Base-by-base conservation (phyloP, 2,888 invertebrate genomes). In the Sipunculus nudus region DNA sequence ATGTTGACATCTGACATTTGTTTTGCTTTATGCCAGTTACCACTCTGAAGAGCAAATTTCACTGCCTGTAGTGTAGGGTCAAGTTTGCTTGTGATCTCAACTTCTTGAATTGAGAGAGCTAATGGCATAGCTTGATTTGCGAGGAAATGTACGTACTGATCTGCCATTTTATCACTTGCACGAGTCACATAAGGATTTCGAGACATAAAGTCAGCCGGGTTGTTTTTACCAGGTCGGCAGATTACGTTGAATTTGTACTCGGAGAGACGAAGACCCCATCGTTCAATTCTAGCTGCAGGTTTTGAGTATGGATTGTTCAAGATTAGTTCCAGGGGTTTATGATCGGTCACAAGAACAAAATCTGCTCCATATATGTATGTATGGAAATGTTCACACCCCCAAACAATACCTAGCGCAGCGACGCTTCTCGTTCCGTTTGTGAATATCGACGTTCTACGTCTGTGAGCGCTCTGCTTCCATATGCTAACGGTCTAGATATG, bases 321-420 rank as follows among this genome's bases (percentile, higher is more conserved):
- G 31, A 73, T 60, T 2, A 47, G 32, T n/a, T 55, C 46, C 29
- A 73, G 35, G n/a, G 69, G 66, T 52, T 65, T 61, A 53, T 73
- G 72, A 52, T 70, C 69, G 2, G 63, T 66, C 19, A 62, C 25
- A 19, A 71, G 40, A n/a, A 38, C 59, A 53, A 72, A 62, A 16
- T 32, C 35, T 32, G 40, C 47, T 25, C 71, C 72, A 40, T 55
- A 45, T 13, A 73, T 49, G 49, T 53, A 66, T 13, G 59, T 23
- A 16, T 54, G 32, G 52, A 68, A 68, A 31, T 66, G 53, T 40
- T 67, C 65, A 29, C 53, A 61, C 10, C 55, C 63, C 68, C 67
- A 69, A n/a, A 59, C 43, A 25, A 67, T 41, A 13, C 35, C 53
- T 6, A 63, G 46, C 3, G 46, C n/a, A n/a, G n/a, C n/a, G n/a